Evolutionary conservation across 2,113 vertebrate species (phyloP).

Genomic region (Siphamia tubifer): DNA sequence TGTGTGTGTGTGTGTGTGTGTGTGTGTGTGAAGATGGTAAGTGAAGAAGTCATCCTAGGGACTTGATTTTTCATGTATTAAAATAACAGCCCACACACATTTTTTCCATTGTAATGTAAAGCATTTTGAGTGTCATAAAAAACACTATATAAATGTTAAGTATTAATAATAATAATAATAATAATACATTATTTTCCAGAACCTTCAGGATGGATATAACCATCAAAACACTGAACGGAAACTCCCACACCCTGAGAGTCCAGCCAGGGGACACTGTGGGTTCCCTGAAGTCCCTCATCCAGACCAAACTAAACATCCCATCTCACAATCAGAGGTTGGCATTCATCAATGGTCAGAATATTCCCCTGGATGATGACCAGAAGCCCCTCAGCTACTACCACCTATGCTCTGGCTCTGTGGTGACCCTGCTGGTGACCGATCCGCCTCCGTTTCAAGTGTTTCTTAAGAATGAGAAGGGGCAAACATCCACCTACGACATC

Average conservation of each 20-base stretch:
- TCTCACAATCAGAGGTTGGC: constrained; percentile 29
- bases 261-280: constrained; percentile 54
- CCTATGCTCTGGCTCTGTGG: constrained; percentile 33
- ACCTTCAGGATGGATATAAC: constrained; percentile 41
- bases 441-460: constrained; percentile 59
- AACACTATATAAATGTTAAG: too few relatives aligned
- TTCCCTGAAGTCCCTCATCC: constrained; percentile 33
- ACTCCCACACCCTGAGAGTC: constrained; percentile 35
- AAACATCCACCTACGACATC: constrained; percentile 43
- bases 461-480: constrained; percentile 52
- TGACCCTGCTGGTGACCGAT: constrained; percentile 63
- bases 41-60: too few relatives aligned
- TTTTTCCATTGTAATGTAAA: too few relatives aligned
- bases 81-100: too few relatives aligned
- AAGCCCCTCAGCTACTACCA: constrained; percentile 20
- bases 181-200: constrained; percentile 4
- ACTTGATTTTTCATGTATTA: too few relatives aligned
- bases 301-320: rapidly evolving
- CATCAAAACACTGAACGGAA: constrained; percentile 21
- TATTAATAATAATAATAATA: too few relatives aligned
- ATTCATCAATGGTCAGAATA: constrained; percentile 24
- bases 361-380: constrained; percentile 22
- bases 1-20: too few relatives aligned
- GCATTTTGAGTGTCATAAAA: too few relatives aligned
- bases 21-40: too few relatives aligned